phyloP scores from a whole-genome alignment of 92 coral and sea anemone genomes.

The Scolanthus callimorphus region DNA sequence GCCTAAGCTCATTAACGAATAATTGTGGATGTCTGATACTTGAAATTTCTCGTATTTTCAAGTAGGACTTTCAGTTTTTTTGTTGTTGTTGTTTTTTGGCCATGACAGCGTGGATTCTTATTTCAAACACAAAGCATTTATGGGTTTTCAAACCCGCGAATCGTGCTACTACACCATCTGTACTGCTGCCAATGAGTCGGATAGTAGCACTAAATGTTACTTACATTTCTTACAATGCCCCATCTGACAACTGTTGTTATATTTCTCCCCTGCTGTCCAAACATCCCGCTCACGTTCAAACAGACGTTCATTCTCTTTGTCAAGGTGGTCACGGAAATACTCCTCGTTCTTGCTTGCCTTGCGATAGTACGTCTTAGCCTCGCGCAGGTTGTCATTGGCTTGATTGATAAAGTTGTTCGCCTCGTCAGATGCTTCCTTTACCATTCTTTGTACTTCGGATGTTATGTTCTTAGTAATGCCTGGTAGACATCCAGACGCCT shows the following conservation, averaged over 20 bases:
- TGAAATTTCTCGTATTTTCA: no score
- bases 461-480: constrained; percentile 69
- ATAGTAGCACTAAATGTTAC: no score
- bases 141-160: no score
- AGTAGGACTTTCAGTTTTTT: no score
- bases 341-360: constrained; percentile 72
- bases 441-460: constrained; percentile 38
- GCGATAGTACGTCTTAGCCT: constrained; percentile 87
- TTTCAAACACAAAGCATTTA: no score
- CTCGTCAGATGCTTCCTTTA: constrained; percentile 70
- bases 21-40: no score
- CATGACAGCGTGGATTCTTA: no score
- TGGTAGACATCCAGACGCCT: constrained; percentile 96
- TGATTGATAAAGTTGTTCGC: constrained; percentile 84
- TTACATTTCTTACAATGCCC: constrained; percentile 77
- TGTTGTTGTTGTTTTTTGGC: no score
- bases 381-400: constrained; percentile 82
- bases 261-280: constrained; percentile 78
- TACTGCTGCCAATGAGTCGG: no score
- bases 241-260: constrained; percentile 76
- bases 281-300: constrained; percentile 75
- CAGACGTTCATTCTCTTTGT: constrained; percentile 43
- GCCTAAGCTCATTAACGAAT: no score
- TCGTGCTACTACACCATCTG: no score
- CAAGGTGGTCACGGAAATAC: constrained; percentile 52